Percentiles rank a stretch among this genome's conserved stretches.
Conservation (phyloP, 2,888 invertebrate genomes). For the Endotricha flammealis region DNA sequence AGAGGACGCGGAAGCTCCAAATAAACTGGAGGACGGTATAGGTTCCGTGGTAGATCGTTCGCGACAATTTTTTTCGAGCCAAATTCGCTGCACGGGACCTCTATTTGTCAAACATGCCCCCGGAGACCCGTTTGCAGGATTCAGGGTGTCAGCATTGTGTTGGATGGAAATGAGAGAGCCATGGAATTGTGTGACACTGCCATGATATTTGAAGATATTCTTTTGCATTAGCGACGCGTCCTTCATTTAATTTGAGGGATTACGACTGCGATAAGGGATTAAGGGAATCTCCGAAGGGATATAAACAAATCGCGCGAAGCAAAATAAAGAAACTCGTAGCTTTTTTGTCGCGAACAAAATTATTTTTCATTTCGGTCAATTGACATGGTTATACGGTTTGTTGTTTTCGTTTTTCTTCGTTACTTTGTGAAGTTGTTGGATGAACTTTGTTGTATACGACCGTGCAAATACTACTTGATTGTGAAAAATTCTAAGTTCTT, state of each 20-base stretch:
- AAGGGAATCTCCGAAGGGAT: constrained; percentile 8
- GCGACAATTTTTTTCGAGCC: constrained; percentile 61
- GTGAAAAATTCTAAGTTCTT: no score
- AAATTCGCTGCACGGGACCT: constrained; percentile 63
- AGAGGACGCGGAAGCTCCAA: constrained; percentile 29
- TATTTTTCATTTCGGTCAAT: constrained; percentile 8
- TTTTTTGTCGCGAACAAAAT: constrained; percentile 1
- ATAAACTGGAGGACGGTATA: constrained; percentile 35
- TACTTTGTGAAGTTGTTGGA: no score
- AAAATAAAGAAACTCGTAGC: constrained; percentile 4
- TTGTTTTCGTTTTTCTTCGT: no score
- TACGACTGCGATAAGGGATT: constrained; percentile 17
- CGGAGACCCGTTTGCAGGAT: constrained; percentile 29
- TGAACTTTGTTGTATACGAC: no score
- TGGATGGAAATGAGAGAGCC: constrained; percentile 34
- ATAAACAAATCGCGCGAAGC: constrained; percentile 8
- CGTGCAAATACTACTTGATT: no score
- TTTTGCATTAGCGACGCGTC: constrained; percentile 24
- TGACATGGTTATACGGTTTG: neutral
- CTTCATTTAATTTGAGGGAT: constrained; percentile 41
- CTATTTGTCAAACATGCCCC: constrained; percentile 66
- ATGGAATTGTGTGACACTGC: constrained; percentile 25
- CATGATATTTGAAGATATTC: constrained; percentile 37
- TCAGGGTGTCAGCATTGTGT: constrained; percentile 34
- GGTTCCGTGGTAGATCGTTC: constrained; percentile 45